Conservation (phyloP, 1,140 invertebrate genomes). For the Teleopsis dalmanni region DNA sequence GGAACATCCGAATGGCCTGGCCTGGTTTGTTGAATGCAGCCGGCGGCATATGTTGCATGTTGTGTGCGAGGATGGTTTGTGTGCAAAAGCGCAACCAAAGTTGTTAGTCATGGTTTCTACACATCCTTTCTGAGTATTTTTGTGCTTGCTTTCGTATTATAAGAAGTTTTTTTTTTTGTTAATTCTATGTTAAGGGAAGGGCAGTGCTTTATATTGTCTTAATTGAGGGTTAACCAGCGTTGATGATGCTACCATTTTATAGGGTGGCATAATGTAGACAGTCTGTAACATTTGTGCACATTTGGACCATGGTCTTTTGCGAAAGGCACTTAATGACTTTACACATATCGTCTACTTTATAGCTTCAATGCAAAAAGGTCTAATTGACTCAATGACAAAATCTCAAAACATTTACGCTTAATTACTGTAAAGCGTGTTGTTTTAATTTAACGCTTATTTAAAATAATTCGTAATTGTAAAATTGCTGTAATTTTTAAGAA, state of each 20-base stretch:
- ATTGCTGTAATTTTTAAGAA: no score
- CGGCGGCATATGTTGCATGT: constrained; percentile 7
- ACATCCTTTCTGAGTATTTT: constrained; percentile 21
- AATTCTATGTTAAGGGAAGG: constrained; percentile 19
- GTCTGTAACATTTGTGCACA: constrained; percentile 4
- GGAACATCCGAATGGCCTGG: no score
- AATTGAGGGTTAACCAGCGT: constrained; percentile 45
- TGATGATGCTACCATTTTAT: constrained; percentile 34
- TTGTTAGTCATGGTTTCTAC: constrained; percentile 43
- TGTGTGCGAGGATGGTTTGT: background rate
- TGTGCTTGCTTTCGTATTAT: background rate
- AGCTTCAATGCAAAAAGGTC: no score
- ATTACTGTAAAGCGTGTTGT: no score
- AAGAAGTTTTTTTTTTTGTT: background rate
- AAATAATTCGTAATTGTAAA: no score
- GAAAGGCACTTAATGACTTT: constrained; percentile 45
- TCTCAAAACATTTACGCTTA: no score
- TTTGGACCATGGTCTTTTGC: background rate
- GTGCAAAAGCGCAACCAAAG: constrained; percentile 32
- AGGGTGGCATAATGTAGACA: constrained; percentile 2
- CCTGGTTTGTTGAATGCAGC: background rate
- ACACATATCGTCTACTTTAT: constrained; percentile 1
- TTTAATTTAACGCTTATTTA: no score
- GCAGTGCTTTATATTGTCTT: constrained; percentile 40
- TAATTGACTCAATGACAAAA: no score